A percentile compares a stretch with the other conserved stretches of the same genome.
phyloP scores from a whole-genome alignment of 2,888 invertebrate genomes.

The Lithophane semibrunnea region DNA sequence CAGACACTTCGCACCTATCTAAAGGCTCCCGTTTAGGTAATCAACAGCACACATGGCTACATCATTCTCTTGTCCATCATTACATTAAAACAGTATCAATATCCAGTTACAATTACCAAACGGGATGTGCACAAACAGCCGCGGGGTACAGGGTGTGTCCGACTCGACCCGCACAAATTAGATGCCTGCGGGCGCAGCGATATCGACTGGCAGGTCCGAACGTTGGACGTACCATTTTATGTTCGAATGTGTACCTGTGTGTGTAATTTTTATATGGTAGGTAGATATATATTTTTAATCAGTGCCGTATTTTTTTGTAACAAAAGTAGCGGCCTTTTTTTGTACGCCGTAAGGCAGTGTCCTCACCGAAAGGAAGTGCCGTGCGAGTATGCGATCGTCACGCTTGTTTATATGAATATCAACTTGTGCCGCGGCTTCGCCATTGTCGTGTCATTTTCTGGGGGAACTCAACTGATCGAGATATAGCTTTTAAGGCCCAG shows the following conservation, averaged over 20 bases:
- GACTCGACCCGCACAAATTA: constrained; percentile 42
- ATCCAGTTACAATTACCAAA: constrained; percentile 34
- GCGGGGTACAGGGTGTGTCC: constrained; percentile 21
- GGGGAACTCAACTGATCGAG: too few relatives aligned
- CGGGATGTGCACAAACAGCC: constrained; percentile 32
- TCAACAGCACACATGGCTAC: background rate
- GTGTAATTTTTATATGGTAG: background rate
- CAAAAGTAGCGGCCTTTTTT: background rate
- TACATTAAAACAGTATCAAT: constrained; percentile 34
- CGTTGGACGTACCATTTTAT: constrained; percentile 20
- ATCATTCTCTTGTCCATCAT: constrained; percentile 27
- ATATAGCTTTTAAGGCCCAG: too few relatives aligned
- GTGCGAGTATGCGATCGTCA: too few relatives aligned
- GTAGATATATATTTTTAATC: background rate
- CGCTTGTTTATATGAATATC: too few relatives aligned
- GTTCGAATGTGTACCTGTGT: background rate
- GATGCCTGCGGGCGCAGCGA: constrained; percentile 28
- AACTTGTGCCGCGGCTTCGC: too few relatives aligned
- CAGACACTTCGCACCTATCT: too few relatives aligned
- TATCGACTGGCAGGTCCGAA: constrained; percentile 29
- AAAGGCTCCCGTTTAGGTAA: background rate
- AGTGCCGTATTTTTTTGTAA: background rate
- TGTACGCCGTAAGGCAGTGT: too few relatives aligned
- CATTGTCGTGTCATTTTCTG: too few relatives aligned
- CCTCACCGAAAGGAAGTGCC: too few relatives aligned